Conservation (phyloP, 1,140 invertebrate genomes). For the Zeugodacus cucurbitae region DNA sequence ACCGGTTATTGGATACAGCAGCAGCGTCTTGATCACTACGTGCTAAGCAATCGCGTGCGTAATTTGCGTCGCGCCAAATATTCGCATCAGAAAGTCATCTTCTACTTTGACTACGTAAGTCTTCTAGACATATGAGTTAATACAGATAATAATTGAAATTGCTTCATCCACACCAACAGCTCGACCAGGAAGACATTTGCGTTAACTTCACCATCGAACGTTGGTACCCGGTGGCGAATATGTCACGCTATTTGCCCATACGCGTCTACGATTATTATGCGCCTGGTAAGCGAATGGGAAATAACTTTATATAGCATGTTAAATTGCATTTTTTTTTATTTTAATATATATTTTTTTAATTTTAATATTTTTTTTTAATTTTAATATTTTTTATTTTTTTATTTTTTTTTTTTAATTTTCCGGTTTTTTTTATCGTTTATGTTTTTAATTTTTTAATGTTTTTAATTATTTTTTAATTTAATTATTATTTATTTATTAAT, state of each 20-base stretch:
- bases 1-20: constrained; percentile 95
- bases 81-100: constrained; percentile 82
- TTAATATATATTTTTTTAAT: not conserved
- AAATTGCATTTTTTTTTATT: not conserved
- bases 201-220: constrained; percentile 92
- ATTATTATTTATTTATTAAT: no score
- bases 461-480: constrained; percentile 3
- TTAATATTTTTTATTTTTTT: no score
- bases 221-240: constrained; percentile 96
- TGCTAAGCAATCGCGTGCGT: constrained; percentile 77
- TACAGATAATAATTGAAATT: not conserved
- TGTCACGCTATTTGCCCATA: constrained; percentile 90
- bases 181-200: constrained; percentile 85
- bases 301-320: no score
- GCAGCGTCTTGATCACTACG: constrained; percentile 86
- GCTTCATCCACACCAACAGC: constrained; percentile 65
- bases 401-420: no score
- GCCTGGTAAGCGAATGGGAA: constrained; percentile 74
- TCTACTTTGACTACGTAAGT: constrained; percentile 94
- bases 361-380: constrained; percentile 6
- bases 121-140: not conserved
- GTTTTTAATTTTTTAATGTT: not conserved
- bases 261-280: constrained; percentile 96
- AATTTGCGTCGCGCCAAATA: constrained; percentile 89
- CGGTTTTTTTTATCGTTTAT: not conserved